Base-by-base conservation (phyloP, 2,888 invertebrate genomes). In the Hypsopygia costalis region DNA sequence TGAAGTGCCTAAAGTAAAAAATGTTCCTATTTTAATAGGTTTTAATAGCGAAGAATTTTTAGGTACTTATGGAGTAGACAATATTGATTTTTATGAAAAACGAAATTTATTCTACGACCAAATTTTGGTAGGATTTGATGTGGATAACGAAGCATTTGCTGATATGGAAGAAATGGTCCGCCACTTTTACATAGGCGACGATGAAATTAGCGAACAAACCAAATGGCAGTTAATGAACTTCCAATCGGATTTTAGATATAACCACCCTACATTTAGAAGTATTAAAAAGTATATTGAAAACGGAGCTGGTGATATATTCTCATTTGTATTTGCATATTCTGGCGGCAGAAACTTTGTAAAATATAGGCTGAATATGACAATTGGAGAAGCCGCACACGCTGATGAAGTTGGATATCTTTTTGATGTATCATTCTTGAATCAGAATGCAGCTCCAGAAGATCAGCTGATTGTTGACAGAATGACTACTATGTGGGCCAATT, bases 401-500 rank as follows among this genome's bases (percentile, higher is more conserved):
- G 81, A 81, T 42, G 83, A 85, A 1, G 7, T 69, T 0, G 51
- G 59, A 1, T 85, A 81, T 46, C 38, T 83, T 32, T 83, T 80
- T 40, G 65, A 66, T 27, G 49, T 37, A 25, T 6, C 7, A 0
- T 25, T 16, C 4, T 36, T 55, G 8, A 36, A 53, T 1, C 49
- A 51, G 1, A 44, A 36, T 3, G 51, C 57, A 0, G 11, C n/a
- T 21, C 21, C 7, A 10, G 8, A 22, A 20, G 83, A 83, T 51
- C 55, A 69, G 52, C 37, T 71, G 1, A 43, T 64, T 0, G 62
- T 76, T 21, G 67, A 81, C 38, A 59, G 64, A 11, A 68, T 83
- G 48, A 81, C 81, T 0, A 64, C 63, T 0, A 57, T 83, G 62
- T 83, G 82, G 82, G 66, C 83, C 0, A 83, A 83, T 43, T 82